Evolutionary conservation across 2,797 vertebrate species (phyloP), one percentile per base, ranked within the genome.

Genomic region (Cygnus olor): DNA sequence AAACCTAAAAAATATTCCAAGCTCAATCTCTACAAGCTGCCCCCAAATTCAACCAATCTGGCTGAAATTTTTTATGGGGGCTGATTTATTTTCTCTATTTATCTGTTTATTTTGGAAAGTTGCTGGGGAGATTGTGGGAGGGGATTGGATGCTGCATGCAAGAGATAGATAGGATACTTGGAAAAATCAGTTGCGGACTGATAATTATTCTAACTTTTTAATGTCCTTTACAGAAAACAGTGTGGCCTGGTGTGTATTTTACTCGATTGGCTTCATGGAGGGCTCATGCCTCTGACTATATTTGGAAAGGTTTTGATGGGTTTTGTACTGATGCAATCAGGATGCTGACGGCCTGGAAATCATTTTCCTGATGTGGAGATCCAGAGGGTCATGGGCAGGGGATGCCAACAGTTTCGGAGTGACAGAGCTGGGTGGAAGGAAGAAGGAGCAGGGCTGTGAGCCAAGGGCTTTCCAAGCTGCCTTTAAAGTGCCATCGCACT

Each of bases 61-160:
- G 47, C 25, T 86, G 68, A 85, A 82, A 61, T 85, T 93, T 72
- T 80, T 1, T 73, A 49, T 54, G 2, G 2, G 61, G 22, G 47
- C 42, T 51, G 47, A 14, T 90, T 91, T 87, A 28, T 87, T 96
- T 94, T 94, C 90, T 90, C 78, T 90, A 4, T 90, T 94, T 92
- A 85, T 85, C 91, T 84, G 14, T 95, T 96, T 96, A 93, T 95
- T 96, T 97, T 96, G 95, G 94, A 96, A 73, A 88, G 90, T 93
- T 97, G 73, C 91, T 96, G 90, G 73, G 81, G 80, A 85, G 78
- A 91, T 93, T 73, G 88, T 94, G 78, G 90, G 85, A 97, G 90
- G 81, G 81, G 85, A 82, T 56, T 63, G 63, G 88, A 88, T 70
- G 64, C 45, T 81, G 95, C 71, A 68, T 83, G 86, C 85, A 90